Conservation (phyloP, 2,888 invertebrate species). For the Drosophila ustulata region DNA sequence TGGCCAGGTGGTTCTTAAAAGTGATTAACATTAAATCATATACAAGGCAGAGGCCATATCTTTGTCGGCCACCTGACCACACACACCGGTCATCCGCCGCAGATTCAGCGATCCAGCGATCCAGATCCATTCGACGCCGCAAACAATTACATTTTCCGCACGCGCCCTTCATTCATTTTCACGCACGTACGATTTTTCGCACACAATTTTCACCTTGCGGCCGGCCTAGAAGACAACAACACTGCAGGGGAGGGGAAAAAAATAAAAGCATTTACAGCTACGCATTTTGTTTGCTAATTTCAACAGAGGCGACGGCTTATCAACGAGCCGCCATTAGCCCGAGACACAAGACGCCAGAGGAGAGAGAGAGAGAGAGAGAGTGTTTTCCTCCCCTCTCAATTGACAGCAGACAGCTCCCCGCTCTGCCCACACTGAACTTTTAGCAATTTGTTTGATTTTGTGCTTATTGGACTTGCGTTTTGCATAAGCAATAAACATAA, state of each 20-base stretch:
- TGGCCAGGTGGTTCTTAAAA: constrained; percentile 55
- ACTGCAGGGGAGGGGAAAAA: constrained; percentile 18
- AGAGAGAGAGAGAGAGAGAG: neutral
- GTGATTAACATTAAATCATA: constrained; percentile 81
- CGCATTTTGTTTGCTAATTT: constrained; percentile 82
- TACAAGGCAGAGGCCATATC: constrained; percentile 61
- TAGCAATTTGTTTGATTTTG: constrained; percentile 76
- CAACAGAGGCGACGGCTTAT: constrained; percentile 61
- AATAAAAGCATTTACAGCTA: constrained; percentile 75
- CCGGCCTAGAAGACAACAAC: constrained; percentile 37
- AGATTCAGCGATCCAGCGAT: neutral
- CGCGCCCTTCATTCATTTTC: constrained; percentile 73
- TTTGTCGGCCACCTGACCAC: constrained; percentile 72
- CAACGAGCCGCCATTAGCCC: constrained; percentile 69
- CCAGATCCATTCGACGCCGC: constrained; percentile 8
- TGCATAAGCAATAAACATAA: constrained; percentile 82
- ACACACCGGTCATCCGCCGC: constrained; percentile 5
- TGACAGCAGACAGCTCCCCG: constrained; percentile 46
- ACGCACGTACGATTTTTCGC: constrained; percentile 79
- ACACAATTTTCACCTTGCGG: constrained; percentile 79
- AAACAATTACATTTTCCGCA: constrained; percentile 74
- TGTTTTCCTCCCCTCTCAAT: constrained; percentile 2
- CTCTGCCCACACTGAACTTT: constrained; percentile 47
- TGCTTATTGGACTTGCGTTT: constrained; percentile 75
- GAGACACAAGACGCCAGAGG: constrained; percentile 20